Percentiles rank a stretch among this genome's conserved stretches.
Conservation (phyloP, 2,113 vertebrate species). For the Pogona vitticeps region DNA sequence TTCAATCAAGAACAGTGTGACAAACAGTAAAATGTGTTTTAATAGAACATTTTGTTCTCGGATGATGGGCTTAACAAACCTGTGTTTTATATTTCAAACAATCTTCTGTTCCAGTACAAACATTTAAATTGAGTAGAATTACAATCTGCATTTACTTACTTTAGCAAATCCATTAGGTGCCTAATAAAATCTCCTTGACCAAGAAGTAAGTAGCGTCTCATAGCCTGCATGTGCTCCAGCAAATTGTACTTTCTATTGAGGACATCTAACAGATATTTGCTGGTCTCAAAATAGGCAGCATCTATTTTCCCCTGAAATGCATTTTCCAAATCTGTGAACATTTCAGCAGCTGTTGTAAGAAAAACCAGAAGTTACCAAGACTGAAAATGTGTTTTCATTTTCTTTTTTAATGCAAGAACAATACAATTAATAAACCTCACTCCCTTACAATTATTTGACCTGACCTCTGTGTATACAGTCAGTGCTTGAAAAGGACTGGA, state of each 20-base stretch:
- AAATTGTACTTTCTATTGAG: conserved; percentile 93
- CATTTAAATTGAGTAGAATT: conserved; percentile 9
- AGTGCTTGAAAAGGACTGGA: background rate
- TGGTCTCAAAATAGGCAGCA: conserved; percentile 95
- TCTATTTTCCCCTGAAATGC: conserved; percentile 96
- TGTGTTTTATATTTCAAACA: background rate
- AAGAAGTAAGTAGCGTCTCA: conserved; percentile 95
- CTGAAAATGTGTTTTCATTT: conserved; percentile 9
- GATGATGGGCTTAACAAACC: background rate
- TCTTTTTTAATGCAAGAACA: background rate
- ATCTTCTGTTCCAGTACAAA: conserved; percentile 3
- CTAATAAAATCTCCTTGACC: conserved; percentile 98
- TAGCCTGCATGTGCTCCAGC: conserved; percentile 95
- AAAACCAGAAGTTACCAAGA: background rate
- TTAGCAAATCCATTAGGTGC: conserved; percentile 97
- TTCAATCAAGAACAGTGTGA: conserved; percentile 14
- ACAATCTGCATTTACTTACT: conserved; percentile 78
- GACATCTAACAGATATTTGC: conserved; percentile 93
- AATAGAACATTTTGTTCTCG: background rate
- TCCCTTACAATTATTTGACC: background rate
- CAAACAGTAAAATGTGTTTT: background rate
- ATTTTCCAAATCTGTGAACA: conserved; percentile 94
- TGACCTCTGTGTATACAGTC: background rate
- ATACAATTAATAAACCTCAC: background rate
- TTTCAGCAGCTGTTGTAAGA: conserved; percentile 81